Conservation (phyloP, 2,797 vertebrate genomes). For the Myotis planiceps region DNA sequence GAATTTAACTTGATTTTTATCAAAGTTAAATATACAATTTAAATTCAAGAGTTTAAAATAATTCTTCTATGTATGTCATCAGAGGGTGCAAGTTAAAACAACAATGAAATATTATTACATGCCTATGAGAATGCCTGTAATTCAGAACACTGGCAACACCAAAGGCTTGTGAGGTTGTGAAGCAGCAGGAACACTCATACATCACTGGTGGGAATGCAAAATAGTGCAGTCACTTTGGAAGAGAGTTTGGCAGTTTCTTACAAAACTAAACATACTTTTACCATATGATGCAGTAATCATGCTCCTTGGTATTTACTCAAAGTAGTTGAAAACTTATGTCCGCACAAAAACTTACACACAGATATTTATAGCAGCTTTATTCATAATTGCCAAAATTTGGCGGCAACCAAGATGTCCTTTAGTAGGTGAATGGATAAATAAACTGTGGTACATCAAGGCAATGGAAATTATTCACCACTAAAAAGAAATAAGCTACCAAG, state of each 20-base stretch:
- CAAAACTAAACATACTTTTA: not conserved
- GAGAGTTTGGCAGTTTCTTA: not conserved
- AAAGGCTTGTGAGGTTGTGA: not conserved
- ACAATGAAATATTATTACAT: not conserved
- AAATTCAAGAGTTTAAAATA: not conserved
- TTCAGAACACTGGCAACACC: not conserved
- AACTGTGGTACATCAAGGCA: not conserved
- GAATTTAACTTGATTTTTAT: slow-evolving; percentile 48
- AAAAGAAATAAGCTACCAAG: not conserved
- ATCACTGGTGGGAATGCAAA: not conserved
- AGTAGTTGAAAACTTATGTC: not conserved
- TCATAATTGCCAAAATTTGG: not conserved
- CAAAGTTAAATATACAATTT: slow-evolving; percentile 34
- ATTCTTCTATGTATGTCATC: not conserved
- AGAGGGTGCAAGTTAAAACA: not conserved
- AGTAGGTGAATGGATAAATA: not conserved
- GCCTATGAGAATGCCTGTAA: not conserved
- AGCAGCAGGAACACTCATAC: not conserved
- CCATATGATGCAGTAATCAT: not conserved
- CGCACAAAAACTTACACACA: not conserved
- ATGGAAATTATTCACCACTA: not conserved
- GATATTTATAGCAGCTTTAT: not conserved
- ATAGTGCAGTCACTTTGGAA: not conserved
- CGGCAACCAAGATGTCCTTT: not conserved
- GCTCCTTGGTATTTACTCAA: not conserved